Evolutionary conservation across 2,888 invertebrate species (phyloP).

Genomic region (Carabus problematicus): DNA sequence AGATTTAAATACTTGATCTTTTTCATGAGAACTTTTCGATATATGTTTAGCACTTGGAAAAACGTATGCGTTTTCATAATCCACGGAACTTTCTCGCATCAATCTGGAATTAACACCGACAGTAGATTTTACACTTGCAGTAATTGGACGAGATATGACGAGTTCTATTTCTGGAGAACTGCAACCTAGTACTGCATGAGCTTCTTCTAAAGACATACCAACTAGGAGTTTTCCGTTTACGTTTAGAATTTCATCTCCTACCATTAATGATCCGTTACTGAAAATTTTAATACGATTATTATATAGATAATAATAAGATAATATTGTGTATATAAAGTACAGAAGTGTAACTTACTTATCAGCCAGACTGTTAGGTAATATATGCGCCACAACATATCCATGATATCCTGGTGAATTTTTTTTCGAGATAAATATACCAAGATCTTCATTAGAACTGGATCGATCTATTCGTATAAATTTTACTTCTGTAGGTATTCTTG

Average conservation of each 20-base stretch:
- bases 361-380: slow-evolving; percentile 73
- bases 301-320: slow-evolving; percentile 6
- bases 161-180: slow-evolving; percentile 71
- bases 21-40: slow-evolving; percentile 43
- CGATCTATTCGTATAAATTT: slow-evolving; percentile 61
- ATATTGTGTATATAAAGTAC: slow-evolving; percentile 16
- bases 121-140: slow-evolving; percentile 40
- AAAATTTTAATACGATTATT: not conserved
- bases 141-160: slow-evolving; percentile 65
- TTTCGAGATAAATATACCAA: slow-evolving; percentile 77
- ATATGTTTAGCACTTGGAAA: slow-evolving; percentile 61
- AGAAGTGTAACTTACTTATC: slow-evolving; percentile 64
- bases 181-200: slow-evolving; percentile 69
- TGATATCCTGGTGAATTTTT: slow-evolving; percentile 67
- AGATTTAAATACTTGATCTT: slow-evolving; percentile 40
- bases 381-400: slow-evolving; percentile 75
- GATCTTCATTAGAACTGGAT: slow-evolving; percentile 66
- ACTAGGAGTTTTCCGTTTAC: slow-evolving; percentile 82
- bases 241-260: slow-evolving; percentile 87
- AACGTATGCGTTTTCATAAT: slow-evolving; percentile 71
- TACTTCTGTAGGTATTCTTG: slow-evolving; percentile 41
- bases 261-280: slow-evolving; percentile 79
- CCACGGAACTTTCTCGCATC: slow-evolving; percentile 74
- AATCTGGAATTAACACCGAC: slow-evolving; percentile 46
- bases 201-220: slow-evolving; percentile 75